Base-by-base conservation (phyloP, 2,888 invertebrate species). In the Maniola hyperantus region DNA sequence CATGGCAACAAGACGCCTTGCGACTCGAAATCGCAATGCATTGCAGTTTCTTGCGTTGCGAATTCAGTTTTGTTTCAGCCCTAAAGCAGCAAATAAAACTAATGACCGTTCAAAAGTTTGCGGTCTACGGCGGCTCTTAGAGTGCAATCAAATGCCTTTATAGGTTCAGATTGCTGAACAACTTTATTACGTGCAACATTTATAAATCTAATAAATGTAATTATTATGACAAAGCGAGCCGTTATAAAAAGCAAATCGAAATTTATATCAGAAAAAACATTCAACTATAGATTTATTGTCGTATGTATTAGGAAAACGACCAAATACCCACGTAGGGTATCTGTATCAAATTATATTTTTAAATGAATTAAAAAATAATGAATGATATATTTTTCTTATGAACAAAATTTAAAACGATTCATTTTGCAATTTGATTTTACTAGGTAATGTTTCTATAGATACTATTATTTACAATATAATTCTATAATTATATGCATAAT, bases 151-250 rank as follows among this genome's bases (percentile, higher is more conserved):
- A 54, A 63, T 63, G 18, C 33, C 11, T 34, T 48, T 50, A 61
- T 61, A 66, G 51, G 58, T 36, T 58, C 53, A 53, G 62, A 68
- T 68, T 69, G 60, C 66, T 48, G 33, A 50, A 64, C 57, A 66
- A 64, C 60, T 62, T 60, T 60, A 66, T 64, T 66, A 66, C 60
- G 44, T 50, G 63, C 55, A 63, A 64, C 64, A 64, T 50, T 57
- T 13, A 64, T 66, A 64, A 64, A 61, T 54, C 39, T 46, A 53
- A 54, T 39, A 60, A 59, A 60, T 48, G 65, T 59, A 50, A 50
- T 57, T 46, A 60, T 54, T 46, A 60, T 54, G 51, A 65, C 51
- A 62, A 15, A 51, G 26, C 5, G 20, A 51, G 57, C 51, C 39
- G 48, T 34, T 61, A 36, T 26, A 34, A 42, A 39, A 62, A 44